Evolutionary conservation across 2,113 vertebrate species (phyloP).

Genomic region (Dromaius novaehollandiae): DNA sequence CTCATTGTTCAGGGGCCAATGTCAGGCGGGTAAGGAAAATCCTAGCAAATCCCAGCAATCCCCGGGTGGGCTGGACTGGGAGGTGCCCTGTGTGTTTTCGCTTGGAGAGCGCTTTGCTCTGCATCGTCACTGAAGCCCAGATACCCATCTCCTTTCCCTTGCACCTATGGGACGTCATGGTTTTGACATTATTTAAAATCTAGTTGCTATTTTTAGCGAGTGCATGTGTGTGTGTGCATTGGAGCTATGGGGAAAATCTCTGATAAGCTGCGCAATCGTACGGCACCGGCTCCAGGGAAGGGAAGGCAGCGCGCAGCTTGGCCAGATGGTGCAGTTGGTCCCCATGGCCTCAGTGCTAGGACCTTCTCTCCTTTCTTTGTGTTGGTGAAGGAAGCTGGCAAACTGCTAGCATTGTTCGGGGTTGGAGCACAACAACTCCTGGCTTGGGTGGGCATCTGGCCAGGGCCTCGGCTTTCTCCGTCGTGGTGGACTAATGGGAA

Average conservation of each 20-base stretch:
- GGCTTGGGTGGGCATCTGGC: not conserved
- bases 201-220: not conserved
- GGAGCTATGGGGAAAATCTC: not conserved
- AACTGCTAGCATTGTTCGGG: not conserved
- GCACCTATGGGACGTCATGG: not conserved
- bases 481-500: not conserved
- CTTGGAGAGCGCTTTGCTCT: not conserved
- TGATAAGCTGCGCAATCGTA: not conserved
- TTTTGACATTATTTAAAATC: not conserved
- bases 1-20: not conserved
- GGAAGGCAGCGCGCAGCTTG: not conserved
- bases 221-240: rapidly evolving
- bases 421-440: not conserved
- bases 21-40: not conserved
- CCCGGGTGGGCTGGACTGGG: not conserved
- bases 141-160: not conserved
- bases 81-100: not conserved
- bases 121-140: rapidly evolving
- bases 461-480: not conserved
- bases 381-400: constrained; percentile 28
- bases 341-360: rapidly evolving
- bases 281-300: rapidly evolving
- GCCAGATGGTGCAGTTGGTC: not conserved
- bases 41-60: not conserved
- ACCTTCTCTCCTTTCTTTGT: constrained; percentile 21